Base-by-base conservation (phyloP, 2,888 invertebrate species). In the Synanthedon formicaeformis region DNA sequence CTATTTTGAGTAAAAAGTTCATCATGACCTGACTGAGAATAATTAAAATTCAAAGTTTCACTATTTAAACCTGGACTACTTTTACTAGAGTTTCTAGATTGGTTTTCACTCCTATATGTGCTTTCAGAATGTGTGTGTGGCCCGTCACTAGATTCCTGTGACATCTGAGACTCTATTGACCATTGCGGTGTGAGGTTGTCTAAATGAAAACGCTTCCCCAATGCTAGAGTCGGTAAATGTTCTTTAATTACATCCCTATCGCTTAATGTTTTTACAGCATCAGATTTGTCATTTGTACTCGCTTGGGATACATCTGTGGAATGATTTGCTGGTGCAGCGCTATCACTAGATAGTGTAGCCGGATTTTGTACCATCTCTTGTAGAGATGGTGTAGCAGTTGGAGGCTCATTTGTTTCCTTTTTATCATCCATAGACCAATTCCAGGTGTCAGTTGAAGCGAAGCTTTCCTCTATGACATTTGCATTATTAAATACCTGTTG, bases 81-180 rank as follows among this genome's bases (percentile, higher is more conserved):
- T 61, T 87, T 87, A 60, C 73, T 82, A 12, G 87, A 88, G 64
- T 87, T 85, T 58, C 90, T 80, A 3, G 90, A 90, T 56, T 89
- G 88, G 66, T 89, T 88, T 60, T 89, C 89, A 78, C 90, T 90
- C 66, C 85, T 75, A 58, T 90, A 89, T 50, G 90, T 90, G 53
- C 89, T 90, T 65, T 91, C 91, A 10, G 90, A 90, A 11, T 90
- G 90, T 51, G 90, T 90, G 45, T 89, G 78, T 18, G 89, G 80
- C 40, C 90, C 90, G 62, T 91, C 91, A 57, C 91, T 91, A 2
- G 91, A 91, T 62, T 91, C 91, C 67, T 91, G 90, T 10, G 91
- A 91, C 75, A 90, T 88, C 69, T 91, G 91, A 41, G 91, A 91
- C 67, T 91, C 91, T 53, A 89, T 90, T 4, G 91, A 91, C 91